Evolutionary conservation across 2,113 vertebrate species (phyloP).

Genomic region (Rhombomys opimus): DNA sequence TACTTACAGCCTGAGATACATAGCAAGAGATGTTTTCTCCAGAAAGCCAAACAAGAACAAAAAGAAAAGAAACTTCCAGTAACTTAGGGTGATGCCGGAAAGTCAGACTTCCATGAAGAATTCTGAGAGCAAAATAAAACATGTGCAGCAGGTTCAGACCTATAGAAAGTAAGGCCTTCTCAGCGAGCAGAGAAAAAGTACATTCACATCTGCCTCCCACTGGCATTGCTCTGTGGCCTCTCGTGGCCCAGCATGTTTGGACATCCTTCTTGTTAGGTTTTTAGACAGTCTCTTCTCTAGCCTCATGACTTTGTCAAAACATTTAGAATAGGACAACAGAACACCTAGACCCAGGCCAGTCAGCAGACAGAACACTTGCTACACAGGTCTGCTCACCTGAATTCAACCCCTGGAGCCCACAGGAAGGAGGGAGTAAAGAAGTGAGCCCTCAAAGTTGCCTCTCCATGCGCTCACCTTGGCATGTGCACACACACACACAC

Average conservation of each 20-base stretch:
- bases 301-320: neutral
- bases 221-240: neutral
- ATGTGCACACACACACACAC: neutral
- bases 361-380: neutral
- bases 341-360: neutral
- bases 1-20: neutral
- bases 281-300: neutral
- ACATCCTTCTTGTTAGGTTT: neutral
- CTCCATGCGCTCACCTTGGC: neutral
- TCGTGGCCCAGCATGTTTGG: neutral
- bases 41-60: neutral
- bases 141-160: neutral
- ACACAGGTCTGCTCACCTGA: neutral
- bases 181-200: neutral
- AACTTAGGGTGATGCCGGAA: neutral
- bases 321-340: neutral
- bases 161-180: neutral
- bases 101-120: neutral
- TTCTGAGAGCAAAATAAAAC: neutral
- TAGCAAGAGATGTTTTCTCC: neutral
- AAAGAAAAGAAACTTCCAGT: neutral
- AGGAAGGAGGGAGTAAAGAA: neutral
- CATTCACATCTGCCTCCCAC: neutral
- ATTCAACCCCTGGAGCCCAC: neutral
- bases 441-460: neutral